phyloP scores from a whole-genome alignment of 2,888 invertebrate genomes.

The Salpingus planirostris region DNA sequence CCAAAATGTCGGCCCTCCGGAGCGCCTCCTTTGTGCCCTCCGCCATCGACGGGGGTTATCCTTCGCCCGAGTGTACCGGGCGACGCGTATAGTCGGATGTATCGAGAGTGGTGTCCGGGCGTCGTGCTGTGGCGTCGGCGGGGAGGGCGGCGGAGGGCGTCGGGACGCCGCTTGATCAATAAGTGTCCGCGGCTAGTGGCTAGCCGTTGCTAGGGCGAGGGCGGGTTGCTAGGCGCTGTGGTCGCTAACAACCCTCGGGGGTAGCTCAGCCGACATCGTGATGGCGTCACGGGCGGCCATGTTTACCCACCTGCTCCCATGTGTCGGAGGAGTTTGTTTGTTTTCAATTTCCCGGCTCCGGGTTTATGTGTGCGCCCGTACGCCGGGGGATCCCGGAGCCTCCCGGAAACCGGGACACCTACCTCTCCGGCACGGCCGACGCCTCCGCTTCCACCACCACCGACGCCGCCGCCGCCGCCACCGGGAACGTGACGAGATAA shows the following conservation, averaged over 20 bases:
- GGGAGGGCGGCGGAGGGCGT: constrained; percentile 17
- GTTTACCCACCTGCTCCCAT: constrained; percentile 41
- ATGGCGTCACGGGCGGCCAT: constrained; percentile 43
- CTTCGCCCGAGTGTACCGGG: too few species aligned
- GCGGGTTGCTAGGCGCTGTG: constrained; percentile 46
- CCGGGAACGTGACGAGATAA: constrained; percentile 14
- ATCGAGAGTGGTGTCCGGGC: constrained; percentile 26
- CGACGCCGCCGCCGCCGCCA: constrained; percentile 6
- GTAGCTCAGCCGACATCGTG: constrained; percentile 37
- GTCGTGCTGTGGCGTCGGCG: constrained; percentile 17
- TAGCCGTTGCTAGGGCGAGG: constrained; percentile 46
- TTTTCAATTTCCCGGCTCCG: constrained; percentile 15
- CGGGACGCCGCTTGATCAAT: constrained; percentile 39
- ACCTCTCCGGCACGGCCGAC: constrained; percentile 6
- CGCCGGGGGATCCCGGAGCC: constrained; percentile 6
- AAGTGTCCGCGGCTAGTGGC: constrained; percentile 47
- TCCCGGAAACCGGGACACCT: not conserved
- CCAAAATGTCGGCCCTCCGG: not conserved
- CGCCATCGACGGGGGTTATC: constrained; percentile 7
- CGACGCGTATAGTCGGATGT: constrained; percentile 23
- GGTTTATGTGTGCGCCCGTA: constrained; percentile 11
- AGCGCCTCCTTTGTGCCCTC: not conserved
- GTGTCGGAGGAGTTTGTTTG: constrained; percentile 17
- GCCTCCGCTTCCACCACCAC: constrained; percentile 1
- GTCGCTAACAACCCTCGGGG: constrained; percentile 46